A percentile compares a stretch with the other conserved stretches of the same genome.
Conservation (phyloP, 2,113 vertebrate genomes). For the Myocastor coypus region DNA sequence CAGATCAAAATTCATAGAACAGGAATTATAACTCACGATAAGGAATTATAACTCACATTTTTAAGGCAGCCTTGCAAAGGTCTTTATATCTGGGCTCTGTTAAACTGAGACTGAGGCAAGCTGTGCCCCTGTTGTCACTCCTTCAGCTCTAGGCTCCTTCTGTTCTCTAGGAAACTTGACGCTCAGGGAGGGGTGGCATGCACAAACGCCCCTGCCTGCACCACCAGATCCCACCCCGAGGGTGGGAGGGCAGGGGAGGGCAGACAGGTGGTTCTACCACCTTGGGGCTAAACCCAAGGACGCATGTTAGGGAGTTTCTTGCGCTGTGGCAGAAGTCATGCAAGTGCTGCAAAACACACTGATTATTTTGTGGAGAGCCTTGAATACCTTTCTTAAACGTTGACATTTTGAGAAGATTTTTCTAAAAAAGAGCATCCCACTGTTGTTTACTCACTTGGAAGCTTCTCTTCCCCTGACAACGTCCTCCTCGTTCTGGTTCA, state of each 20-base stretch:
- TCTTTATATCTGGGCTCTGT: background rate
- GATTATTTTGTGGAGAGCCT: background rate
- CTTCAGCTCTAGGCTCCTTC: background rate
- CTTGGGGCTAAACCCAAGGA: background rate
- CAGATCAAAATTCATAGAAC: background rate
- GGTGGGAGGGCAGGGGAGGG: too few species aligned
- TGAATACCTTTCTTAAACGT: background rate
- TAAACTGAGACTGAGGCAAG: background rate
- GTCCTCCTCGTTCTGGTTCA: background rate
- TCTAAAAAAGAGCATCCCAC: background rate
- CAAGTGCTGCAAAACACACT: rapidly evolving
- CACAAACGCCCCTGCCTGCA: background rate
- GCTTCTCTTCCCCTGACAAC: background rate
- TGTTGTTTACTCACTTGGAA: background rate
- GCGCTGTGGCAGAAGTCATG: rapidly evolving
- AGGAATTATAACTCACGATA: background rate
- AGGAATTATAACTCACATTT: background rate
- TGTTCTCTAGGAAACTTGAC: rapidly evolving
- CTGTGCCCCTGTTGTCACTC: background rate
- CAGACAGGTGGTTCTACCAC: rapidly evolving
- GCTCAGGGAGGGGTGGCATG: background rate
- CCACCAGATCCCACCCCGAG: rapidly evolving
- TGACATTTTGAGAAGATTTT: background rate
- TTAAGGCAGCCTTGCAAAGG: background rate
- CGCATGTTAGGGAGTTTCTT: background rate